A percentile compares a stretch with the other conserved stretches of the same genome.
These are phyloP conservation scores for Mus spretus DNA, from an alignment of 2,797 vertebrate species.

Conservation along the genomic window DNA sequence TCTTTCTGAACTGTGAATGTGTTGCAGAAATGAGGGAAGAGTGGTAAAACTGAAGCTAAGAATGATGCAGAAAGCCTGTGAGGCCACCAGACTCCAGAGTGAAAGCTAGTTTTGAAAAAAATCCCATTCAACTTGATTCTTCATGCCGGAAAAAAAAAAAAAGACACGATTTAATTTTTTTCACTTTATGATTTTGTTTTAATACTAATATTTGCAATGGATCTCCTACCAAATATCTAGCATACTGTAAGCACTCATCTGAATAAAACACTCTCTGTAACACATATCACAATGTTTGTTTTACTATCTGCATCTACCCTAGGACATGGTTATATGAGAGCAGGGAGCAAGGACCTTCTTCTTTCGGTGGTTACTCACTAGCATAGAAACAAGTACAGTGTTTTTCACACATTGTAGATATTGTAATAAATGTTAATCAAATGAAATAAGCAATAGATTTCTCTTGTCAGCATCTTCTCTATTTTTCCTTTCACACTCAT, in stretches of 20 bases:
- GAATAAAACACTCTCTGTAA: slow-evolving; percentile 26
- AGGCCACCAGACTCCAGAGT: neutral
- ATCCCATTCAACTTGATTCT: neutral
- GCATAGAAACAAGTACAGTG: neutral
- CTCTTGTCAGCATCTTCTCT: neutral
- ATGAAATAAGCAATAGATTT: neutral
- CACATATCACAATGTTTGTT: neutral
- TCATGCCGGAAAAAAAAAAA: neutral
- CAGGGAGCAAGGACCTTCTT: neutral
- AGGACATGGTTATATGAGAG: neutral
- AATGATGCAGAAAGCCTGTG: neutral
- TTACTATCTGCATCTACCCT: neutral
- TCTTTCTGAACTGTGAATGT: slow-evolving; percentile 19
- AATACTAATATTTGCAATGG: slow-evolving; percentile 3
- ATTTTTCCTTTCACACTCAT: neutral
- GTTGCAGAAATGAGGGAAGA: neutral
- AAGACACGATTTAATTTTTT: neutral
- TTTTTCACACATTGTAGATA: neutral
- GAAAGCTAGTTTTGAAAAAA: slow-evolving; percentile 16
- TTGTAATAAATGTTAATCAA: slow-evolving; percentile 15
- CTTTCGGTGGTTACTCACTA: neutral
- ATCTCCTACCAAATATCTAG: slow-evolving; percentile 18
- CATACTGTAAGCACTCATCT: neutral
- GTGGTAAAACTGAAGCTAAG: neutral
- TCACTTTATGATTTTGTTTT: neutral